phyloP scores from a whole-genome alignment of 1,140 invertebrate genomes.

The Ceratitis capitata region DNA sequence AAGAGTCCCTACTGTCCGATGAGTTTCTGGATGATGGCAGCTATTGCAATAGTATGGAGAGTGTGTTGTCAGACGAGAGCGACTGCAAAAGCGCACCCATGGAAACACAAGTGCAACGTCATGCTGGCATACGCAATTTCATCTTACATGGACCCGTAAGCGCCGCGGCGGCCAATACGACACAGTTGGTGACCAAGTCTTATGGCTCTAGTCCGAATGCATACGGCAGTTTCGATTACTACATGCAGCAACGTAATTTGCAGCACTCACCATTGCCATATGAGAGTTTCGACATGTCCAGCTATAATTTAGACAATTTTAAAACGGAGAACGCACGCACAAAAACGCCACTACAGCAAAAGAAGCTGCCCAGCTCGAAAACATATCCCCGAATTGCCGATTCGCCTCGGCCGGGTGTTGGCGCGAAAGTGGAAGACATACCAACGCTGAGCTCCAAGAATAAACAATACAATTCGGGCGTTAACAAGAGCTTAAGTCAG shows the following conservation, averaged over 20 bases:
- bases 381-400: slow-evolving; percentile 57
- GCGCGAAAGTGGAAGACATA: slow-evolving; percentile 52
- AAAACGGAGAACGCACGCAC: slow-evolving; percentile 7
- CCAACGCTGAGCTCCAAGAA: slow-evolving; percentile 60
- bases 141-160: slow-evolving; percentile 50
- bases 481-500: slow-evolving; percentile 61
- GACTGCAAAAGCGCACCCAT: slow-evolving; percentile 80
- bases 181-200: slow-evolving; percentile 67
- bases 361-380: slow-evolving; percentile 56
- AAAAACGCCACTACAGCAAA: slow-evolving; percentile 44
- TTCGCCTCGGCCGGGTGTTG: background rate
- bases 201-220: slow-evolving; percentile 72
- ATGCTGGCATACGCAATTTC: slow-evolving; percentile 60
- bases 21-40: slow-evolving; percentile 67
- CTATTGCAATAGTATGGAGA: slow-evolving; percentile 80
- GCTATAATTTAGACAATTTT: slow-evolving; percentile 56
- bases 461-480: slow-evolving; percentile 60
- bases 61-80: slow-evolving; percentile 81
- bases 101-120: slow-evolving; percentile 68
- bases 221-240: slow-evolving; percentile 62
- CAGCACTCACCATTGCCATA: slow-evolving; percentile 45
- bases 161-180: background rate
- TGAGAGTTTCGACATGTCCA: slow-evolving; percentile 60
- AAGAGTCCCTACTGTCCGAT: slow-evolving; percentile 81
- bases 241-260: slow-evolving; percentile 57